Base-by-base conservation (phyloP, 2,888 invertebrate genomes). In the Stegophylla sp. region DNA sequence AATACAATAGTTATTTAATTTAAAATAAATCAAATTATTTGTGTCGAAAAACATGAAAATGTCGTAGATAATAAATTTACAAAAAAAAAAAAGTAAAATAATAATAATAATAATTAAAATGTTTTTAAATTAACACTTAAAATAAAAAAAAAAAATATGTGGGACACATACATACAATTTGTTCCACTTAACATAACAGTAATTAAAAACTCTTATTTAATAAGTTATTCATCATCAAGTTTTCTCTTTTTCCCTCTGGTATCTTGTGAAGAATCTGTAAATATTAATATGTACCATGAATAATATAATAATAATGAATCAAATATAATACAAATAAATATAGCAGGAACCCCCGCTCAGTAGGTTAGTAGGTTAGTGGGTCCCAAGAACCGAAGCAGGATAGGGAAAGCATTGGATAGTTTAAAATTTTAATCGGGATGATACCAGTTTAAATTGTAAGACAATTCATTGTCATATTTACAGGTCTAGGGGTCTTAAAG, bases 101-200 rank as follows among this genome's bases (percentile, higher is more conserved):
- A 61, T 28, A 59, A 15, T 15, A 23, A 28, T 59, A 53, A 61
- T 73, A 61, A 61, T 61, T n/a, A 74, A 74, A 23, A 63, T 20
- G 28, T 13, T 59, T 63, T 63, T 64, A 75, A 64, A n/a, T 64
- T 64, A 34, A 64, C 53, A 75, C 51, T 75, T 74, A 75, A 53
- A 64, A 74, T 34, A 69, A 67, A 67, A 48, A 43, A 20, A 63
- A 61, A 61, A 59, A 56, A 69, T 71, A 13, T 45, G 34, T 79
- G 59, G 48, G 43, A 61, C 26, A 59, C 61, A 71, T 79, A 77
- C 41, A 59, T 63, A 79, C 71, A 71, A 63, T 79, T 79, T 71
- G 79, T 71, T 79, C 79, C 79, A 79, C 71, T 71, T 41, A 51
- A 79, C 20, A 61, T 69, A 79, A 79, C 61, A 79, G 23, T 79